Conservation (phyloP, 1,140 invertebrate genomes). For the Drosophila sp. region DNA sequence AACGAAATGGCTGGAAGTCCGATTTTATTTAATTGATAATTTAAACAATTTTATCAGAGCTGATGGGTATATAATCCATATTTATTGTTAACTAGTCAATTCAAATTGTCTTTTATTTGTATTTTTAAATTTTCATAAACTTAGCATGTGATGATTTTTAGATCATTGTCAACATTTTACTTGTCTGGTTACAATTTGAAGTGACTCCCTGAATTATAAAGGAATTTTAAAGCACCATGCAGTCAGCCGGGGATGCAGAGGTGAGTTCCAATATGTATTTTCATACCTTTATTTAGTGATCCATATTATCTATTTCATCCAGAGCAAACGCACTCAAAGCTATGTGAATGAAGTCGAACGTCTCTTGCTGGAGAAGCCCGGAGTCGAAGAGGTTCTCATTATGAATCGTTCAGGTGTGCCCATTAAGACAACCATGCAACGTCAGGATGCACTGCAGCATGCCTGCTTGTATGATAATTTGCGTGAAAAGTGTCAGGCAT, state of each 20-base stretch:
- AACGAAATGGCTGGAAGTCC: background rate
- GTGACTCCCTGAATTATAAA: no score
- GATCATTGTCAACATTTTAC: background rate
- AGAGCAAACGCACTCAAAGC: conserved; percentile 67
- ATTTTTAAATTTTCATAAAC: background rate
- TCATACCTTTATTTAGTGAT: no score
- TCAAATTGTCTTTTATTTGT: no score
- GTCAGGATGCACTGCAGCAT: conserved; percentile 55
- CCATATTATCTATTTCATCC: background rate
- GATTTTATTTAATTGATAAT: background rate
- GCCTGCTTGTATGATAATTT: conserved; percentile 73
- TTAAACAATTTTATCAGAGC: background rate
- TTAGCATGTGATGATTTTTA: background rate
- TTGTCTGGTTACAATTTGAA: background rate
- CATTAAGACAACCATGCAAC: conserved; percentile 67
- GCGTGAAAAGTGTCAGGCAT: conserved; percentile 64
- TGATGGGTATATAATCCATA: background rate
- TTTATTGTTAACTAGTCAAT: no score
- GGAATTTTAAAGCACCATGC: conserved; percentile 37
- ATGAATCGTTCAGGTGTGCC: conserved; percentile 74
- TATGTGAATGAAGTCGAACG: conserved; percentile 71
- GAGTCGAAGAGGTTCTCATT: conserved; percentile 70
- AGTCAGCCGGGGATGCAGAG: conserved; percentile 25
- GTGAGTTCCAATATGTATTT: conserved; percentile 2
- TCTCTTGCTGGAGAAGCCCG: conserved; percentile 54